Percentiles rank a stretch among this genome's conserved stretches.
These are phyloP conservation scores for Upupa epops DNA, from an alignment of 2,113 vertebrate species.

Conservation along the genomic window DNA sequence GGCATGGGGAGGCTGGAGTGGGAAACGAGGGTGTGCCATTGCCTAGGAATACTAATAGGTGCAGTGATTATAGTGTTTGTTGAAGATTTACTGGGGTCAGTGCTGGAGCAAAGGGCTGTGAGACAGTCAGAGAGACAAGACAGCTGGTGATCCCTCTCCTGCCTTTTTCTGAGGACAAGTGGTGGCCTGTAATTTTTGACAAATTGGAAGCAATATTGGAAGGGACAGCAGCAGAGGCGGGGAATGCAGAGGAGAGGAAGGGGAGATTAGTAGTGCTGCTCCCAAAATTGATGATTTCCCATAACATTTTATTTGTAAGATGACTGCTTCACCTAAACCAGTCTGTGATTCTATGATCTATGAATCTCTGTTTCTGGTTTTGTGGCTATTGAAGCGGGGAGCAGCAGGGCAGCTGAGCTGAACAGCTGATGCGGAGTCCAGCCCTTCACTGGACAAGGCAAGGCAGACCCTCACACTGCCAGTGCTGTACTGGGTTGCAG, in stretches of 20 bases:
- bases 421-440: not conserved
- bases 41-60: not conserved
- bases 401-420: not conserved
- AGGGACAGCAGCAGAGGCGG: not conserved
- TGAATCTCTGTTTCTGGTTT: not conserved
- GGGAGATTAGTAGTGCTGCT: not conserved
- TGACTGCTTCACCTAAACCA: not conserved
- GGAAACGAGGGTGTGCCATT: not conserved
- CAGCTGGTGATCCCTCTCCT: not conserved
- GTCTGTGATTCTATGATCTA: no score
- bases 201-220: conserved; percentile 3
- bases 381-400: not conserved
- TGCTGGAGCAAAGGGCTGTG: not conserved
- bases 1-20: not conserved
- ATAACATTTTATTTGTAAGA: not conserved
- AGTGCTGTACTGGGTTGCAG: not conserved
- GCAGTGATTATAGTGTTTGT: not conserved
- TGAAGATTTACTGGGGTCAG: not conserved
- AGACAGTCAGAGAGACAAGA: not conserved
- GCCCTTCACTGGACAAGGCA: not conserved
- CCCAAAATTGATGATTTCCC: not conserved
- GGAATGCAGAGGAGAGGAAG: not conserved
- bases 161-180: not conserved
- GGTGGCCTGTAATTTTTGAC: conserved; percentile 25
- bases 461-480: rapidly evolving